These are phyloP conservation scores for Resseliella maxima DNA, from an alignment of 2,888 invertebrate species.

Conservation along the genomic window DNA sequence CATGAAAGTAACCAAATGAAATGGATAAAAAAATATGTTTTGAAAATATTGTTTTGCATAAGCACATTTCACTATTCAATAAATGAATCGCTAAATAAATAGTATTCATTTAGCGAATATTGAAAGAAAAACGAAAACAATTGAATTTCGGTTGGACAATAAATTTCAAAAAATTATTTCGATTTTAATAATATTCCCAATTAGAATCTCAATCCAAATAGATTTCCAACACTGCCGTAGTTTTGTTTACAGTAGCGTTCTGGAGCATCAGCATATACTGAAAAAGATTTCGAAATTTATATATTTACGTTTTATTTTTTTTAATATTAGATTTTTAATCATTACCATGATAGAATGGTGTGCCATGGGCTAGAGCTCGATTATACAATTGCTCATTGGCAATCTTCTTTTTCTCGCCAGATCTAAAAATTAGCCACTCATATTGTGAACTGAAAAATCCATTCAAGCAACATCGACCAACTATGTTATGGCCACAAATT, in stretches of 20 bases:
- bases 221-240: too few species aligned
- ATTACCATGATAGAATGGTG: neutral
- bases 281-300: neutral
- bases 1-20: too few species aligned
- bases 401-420: neutral
- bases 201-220: too few species aligned
- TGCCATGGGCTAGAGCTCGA: neutral
- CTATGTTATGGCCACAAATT: neutral
- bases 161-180: too few species aligned
- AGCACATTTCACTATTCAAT: too few species aligned
- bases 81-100: too few species aligned
- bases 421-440: neutral
- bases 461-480: neutral
- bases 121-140: too few species aligned
- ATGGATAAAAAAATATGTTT: too few species aligned
- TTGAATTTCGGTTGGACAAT: too few species aligned
- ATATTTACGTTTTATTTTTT: neutral
- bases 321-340: neutral
- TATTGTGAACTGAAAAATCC: neutral
- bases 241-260: neutral
- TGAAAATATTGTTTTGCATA: too few species aligned
- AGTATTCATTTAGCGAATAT: too few species aligned
- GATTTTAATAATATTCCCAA: too few species aligned
- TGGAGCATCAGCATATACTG: conserved; percentile 36
- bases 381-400: conserved; percentile 4